A percentile compares a stretch with the other conserved stretches of the same genome.
Evolutionary conservation across 1,140 invertebrate species (phyloP).

Genomic region (Drosophila fuyamai): DNA sequence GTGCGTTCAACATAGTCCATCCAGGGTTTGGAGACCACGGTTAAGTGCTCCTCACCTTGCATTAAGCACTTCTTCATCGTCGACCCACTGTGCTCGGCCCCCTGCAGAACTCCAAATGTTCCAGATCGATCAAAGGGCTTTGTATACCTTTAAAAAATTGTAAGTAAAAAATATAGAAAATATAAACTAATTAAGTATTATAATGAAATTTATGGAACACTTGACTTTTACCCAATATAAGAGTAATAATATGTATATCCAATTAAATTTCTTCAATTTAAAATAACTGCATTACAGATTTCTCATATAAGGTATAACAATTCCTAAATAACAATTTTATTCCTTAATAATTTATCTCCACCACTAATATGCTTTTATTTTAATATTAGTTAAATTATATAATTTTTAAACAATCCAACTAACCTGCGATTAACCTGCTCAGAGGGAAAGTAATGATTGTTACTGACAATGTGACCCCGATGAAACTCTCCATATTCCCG

Average conservation of each 20-base stretch:
- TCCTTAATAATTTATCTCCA: too few relatives aligned
- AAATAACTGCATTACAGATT: too few relatives aligned
- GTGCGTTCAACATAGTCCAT: conserved; percentile 64
- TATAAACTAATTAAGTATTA: background rate
- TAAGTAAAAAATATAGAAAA: background rate
- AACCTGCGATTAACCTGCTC: conserved; percentile 67
- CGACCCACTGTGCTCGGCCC: conserved; percentile 37
- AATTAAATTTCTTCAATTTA: too few relatives aligned
- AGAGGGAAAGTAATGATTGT: conserved; percentile 70
- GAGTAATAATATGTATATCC: too few relatives aligned
- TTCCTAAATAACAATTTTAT: too few relatives aligned
- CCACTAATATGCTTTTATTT: too few relatives aligned
- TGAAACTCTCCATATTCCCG: conserved; percentile 57
- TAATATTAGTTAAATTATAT: too few relatives aligned
- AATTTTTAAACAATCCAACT: background rate
- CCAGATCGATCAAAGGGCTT: conserved; percentile 28
- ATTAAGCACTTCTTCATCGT: conserved; percentile 54
- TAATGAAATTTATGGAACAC: too few relatives aligned
- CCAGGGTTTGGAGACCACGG: conserved; percentile 60
- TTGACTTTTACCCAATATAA: too few relatives aligned
- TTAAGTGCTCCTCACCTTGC: conserved; percentile 50
- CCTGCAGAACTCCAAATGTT: conserved; percentile 29
- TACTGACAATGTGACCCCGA: conserved; percentile 57
- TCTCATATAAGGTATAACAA: too few relatives aligned
- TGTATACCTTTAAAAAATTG: conserved; percentile 39